These are phyloP conservation scores for Lutraria lutraria DNA, from an alignment of 2,888 invertebrate genomes.

Conservation along the genomic window DNA sequence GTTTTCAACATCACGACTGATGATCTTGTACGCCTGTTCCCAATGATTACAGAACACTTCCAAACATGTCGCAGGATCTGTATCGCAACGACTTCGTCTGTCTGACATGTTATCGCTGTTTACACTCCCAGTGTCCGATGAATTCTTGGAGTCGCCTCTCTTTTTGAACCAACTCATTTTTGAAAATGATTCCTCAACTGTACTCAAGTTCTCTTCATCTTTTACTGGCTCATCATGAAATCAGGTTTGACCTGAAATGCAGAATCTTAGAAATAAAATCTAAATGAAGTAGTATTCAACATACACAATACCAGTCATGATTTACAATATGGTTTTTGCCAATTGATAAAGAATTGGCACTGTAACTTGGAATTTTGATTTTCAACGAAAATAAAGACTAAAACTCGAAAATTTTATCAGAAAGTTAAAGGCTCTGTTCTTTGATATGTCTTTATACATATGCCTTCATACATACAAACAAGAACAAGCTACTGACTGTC, in stretches of 20 bases:
- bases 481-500: too few relatives aligned
- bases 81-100: constrained; percentile 79
- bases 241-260: background rate
- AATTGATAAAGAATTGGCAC: too few relatives aligned
- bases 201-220: background rate
- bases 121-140: constrained; percentile 61
- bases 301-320: too few relatives aligned
- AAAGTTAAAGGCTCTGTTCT: too few relatives aligned
- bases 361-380: too few relatives aligned
- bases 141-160: constrained; percentile 70
- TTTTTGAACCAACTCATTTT: constrained; percentile 80
- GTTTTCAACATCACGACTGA: constrained; percentile 85
- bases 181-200: background rate
- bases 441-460: too few relatives aligned
- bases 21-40: constrained; percentile 94
- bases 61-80: constrained; percentile 92
- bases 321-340: too few relatives aligned
- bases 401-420: too few relatives aligned
- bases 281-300: too few relatives aligned
- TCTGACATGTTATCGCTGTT: constrained; percentile 63
- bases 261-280: background rate
- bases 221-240: background rate
- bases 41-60: constrained; percentile 97
- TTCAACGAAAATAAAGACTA: too few relatives aligned
- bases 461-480: too few relatives aligned